Conservation (phyloP, 2,797 vertebrate genomes). For the Miichthys miiuy region DNA sequence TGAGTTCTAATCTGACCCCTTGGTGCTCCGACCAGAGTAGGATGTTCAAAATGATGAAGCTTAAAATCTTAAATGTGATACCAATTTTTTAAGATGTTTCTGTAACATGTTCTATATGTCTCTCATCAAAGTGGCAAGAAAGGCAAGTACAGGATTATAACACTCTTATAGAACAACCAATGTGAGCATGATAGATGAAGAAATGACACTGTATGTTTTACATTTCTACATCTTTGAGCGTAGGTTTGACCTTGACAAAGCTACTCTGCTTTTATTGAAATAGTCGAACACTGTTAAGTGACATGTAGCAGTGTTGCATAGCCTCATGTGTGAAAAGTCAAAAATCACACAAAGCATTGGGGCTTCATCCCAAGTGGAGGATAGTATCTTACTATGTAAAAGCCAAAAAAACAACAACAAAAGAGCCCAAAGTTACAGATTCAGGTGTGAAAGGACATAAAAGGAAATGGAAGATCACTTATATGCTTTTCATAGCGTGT, state of each 20-base stretch:
- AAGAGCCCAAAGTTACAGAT: neutral
- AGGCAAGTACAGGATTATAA: neutral
- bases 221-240: neutral
- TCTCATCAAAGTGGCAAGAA: neutral
- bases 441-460: no score
- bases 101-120: neutral
- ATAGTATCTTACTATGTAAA: neutral
- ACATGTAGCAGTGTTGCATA: neutral
- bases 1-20: slow-evolving; percentile 7
- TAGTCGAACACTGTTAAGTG: neutral
- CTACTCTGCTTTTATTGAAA: neutral
- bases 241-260: neutral
- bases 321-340: neutral
- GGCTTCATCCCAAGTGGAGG: neutral
- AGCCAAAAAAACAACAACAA: neutral
- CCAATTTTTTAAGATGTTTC: neutral
- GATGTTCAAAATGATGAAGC: slow-evolving; percentile 12
- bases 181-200: no score
- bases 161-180: no score
- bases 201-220: neutral
- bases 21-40: neutral
- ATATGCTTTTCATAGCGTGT: no score
- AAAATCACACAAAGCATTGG: neutral
- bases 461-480: no score
- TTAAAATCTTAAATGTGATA: neutral